Percentiles rank a stretch among this genome's conserved stretches.
These are phyloP conservation scores for Opisthograptis luteolata DNA, from an alignment of 2,888 invertebrate genomes.

Conservation along the genomic window DNA sequence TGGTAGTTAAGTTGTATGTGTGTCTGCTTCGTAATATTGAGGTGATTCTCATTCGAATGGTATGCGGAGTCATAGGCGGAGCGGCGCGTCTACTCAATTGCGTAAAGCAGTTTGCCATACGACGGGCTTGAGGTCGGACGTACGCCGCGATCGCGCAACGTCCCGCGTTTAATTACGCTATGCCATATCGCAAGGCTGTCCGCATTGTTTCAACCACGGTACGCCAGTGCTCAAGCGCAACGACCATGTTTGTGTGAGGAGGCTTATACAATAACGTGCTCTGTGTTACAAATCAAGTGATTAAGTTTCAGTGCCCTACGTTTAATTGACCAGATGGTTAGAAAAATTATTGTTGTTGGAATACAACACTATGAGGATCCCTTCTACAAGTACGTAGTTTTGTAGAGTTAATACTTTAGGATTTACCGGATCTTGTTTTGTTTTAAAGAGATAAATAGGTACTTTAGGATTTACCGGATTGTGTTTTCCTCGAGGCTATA, in stretches of 20 bases:
- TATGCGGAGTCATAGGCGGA: conserved; percentile 66
- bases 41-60: conserved; percentile 77
- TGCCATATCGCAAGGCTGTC: conserved; percentile 60
- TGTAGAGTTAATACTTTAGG: conserved; percentile 17
- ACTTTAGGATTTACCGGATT: conserved; percentile 26
- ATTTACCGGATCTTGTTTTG: conserved; percentile 32
- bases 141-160: conserved; percentile 48
- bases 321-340: conserved; percentile 69
- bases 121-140: conserved; percentile 59
- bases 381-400: conserved; percentile 71
- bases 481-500: conserved; percentile 34
- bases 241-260: conserved; percentile 61
- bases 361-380: conserved; percentile 78
- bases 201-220: conserved; percentile 60
- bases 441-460: too few relatives aligned
- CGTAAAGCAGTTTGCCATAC: conserved; percentile 66
- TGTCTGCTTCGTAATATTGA: conserved; percentile 71
- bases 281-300: conserved; percentile 42
- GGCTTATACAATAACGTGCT: conserved; percentile 52
- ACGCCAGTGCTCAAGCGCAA: conserved; percentile 54
- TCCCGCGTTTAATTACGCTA: conserved; percentile 56
- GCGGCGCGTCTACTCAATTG: conserved; percentile 57
- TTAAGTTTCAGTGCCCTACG: conserved; percentile 49
- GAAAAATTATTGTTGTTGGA: conserved; percentile 77
- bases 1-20: conserved; percentile 61